Conservation (phyloP, 2,888 invertebrate genomes). For the Hybos culiciformis region DNA sequence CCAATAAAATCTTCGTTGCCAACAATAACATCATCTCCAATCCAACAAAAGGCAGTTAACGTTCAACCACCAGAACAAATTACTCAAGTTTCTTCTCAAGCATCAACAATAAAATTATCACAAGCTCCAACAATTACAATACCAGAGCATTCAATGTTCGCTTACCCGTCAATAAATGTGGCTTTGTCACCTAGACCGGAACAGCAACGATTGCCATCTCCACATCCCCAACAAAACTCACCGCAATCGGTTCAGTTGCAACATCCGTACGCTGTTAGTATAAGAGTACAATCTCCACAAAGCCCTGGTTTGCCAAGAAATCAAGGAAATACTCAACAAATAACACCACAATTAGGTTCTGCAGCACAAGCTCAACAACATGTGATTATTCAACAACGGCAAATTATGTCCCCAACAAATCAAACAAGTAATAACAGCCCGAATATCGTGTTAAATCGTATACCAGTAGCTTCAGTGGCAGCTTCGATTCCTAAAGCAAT, state of each 20-base stretch:
- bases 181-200: slow-evolving; percentile 35
- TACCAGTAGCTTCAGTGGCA: slow-evolving; percentile 45
- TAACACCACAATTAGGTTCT: slow-evolving; percentile 18
- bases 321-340: slow-evolving; percentile 15
- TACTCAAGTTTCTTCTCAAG: background rate
- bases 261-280: slow-evolving; percentile 17
- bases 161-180: slow-evolving; percentile 25
- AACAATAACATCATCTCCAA: background rate
- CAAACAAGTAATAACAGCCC: slow-evolving; percentile 21
- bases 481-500: slow-evolving; percentile 44
- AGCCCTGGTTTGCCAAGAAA: slow-evolving; percentile 25
- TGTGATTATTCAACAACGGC: slow-evolving; percentile 15
- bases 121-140: slow-evolving; percentile 54
- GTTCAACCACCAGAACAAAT: background rate
- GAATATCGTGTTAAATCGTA: slow-evolving; percentile 34
- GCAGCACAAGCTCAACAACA: slow-evolving; percentile 15
- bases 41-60: background rate
- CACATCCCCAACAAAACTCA: slow-evolving; percentile 17
- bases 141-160: slow-evolving; percentile 37
- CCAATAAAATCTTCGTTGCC: background rate
- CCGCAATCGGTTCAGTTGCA: slow-evolving; percentile 15
- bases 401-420: slow-evolving; percentile 16
- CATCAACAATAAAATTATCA: slow-evolving; percentile 36
- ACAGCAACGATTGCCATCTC: slow-evolving; percentile 25
- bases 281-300: slow-evolving; percentile 30